A percentile compares a stretch with the other conserved stretches of the same genome.
phyloP scores from a whole-genome alignment of 2,113 vertebrate genomes.

The Sula dactylatra region DNA sequence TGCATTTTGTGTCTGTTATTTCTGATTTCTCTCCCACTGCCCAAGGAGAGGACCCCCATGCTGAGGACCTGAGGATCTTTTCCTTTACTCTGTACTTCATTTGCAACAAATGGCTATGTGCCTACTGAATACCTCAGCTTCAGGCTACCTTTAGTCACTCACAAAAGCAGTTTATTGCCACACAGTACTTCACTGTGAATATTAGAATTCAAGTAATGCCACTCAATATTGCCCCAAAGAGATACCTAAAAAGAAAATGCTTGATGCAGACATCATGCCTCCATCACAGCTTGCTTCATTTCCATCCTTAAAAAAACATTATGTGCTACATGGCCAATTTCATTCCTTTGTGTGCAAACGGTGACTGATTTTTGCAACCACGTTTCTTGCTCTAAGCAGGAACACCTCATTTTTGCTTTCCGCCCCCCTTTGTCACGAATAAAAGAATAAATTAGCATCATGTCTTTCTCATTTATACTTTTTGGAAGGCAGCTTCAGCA shows the following conservation, averaged over 20 bases:
- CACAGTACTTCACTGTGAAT: background rate
- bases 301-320: background rate
- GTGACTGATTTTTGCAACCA: background rate
- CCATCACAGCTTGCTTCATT: background rate
- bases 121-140: background rate
- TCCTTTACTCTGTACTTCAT: background rate
- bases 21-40: background rate
- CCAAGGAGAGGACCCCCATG: background rate
- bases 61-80: background rate
- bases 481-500: background rate
- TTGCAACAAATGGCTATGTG: background rate
- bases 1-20: background rate
- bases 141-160: background rate
- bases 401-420: background rate
- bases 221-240: background rate
- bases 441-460: background rate
- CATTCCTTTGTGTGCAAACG: background rate
- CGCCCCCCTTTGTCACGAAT: background rate
- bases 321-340: background rate
- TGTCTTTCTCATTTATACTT: background rate
- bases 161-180: background rate
- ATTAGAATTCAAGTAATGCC: background rate
- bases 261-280: background rate
- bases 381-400: background rate
- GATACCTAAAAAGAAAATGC: background rate